Evolutionary conservation across 2,797 vertebrate genomes (phyloP).

Genomic region (Meda fulgida): DNA sequence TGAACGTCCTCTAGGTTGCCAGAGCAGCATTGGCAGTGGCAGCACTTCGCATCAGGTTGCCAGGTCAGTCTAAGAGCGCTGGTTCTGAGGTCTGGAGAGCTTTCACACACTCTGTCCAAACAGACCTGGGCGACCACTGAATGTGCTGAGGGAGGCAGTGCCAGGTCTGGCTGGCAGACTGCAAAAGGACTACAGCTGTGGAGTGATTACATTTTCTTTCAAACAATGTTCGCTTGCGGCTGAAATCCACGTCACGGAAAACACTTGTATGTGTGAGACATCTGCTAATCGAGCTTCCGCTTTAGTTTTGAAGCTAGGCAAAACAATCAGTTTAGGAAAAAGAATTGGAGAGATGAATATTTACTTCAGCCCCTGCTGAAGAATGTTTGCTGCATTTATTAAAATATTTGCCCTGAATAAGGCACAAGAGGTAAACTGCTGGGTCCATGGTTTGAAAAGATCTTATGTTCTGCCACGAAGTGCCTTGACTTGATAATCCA

Average conservation of each 20-base stretch:
- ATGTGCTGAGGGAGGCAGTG: not conserved
- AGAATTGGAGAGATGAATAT: not conserved
- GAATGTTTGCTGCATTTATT: not conserved
- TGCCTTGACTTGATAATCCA: not conserved
- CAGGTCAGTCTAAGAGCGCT: not conserved
- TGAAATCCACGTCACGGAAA: constrained; percentile 12
- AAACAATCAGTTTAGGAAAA: not conserved
- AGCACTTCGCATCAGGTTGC: not conserved
- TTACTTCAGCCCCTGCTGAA: not conserved
- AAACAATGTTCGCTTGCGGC: constrained; percentile 24
- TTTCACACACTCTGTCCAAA: constrained; percentile 23
- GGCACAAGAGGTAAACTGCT: not conserved
- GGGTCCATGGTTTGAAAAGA: not conserved
- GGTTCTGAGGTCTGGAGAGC: constrained; percentile 36
- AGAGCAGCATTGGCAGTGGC: not conserved
- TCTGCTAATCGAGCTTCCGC: not conserved
- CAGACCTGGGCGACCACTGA: constrained; percentile 5
- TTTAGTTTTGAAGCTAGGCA: not conserved
- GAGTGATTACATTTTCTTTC: constrained; percentile 33
- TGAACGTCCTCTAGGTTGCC: not conserved
- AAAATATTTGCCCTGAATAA: not conserved
- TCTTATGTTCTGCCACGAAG: not conserved
- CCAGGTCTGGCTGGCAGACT: constrained; percentile 21
- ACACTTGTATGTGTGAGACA: not conserved
- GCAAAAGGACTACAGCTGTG: constrained; percentile 35